Evolutionary conservation across 2,113 vertebrate species (phyloP).

Genomic region (Cololabis saira): DNA sequence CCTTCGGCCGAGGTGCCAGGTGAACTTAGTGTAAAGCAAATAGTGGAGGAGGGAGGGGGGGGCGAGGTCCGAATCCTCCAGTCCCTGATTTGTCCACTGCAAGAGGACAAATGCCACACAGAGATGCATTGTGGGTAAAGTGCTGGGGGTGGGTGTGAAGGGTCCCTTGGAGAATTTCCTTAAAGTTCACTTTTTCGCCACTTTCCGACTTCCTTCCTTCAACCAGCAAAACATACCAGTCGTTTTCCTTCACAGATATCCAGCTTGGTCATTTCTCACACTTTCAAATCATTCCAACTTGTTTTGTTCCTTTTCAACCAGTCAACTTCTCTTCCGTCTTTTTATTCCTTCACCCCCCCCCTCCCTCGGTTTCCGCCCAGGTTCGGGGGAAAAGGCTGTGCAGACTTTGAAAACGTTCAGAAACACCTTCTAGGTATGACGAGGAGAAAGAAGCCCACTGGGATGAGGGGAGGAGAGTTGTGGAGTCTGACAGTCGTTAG

Average conservation of each 20-base stretch:
- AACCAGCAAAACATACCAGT: conserved; percentile 28
- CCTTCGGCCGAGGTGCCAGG: conserved; percentile 57
- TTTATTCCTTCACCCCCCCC: conserved; percentile 36
- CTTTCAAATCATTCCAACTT: conserved; percentile 27
- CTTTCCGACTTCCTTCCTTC: conserved; percentile 53
- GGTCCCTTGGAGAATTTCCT: conserved; percentile 67
- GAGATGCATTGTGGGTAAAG: conserved; percentile 79
- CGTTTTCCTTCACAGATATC: conserved; percentile 46
- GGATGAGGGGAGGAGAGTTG: too few relatives aligned
- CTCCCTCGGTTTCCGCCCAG: background rate
- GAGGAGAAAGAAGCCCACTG: too few relatives aligned
- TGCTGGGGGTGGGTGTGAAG: conserved; percentile 68
- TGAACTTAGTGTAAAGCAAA: conserved; percentile 58
- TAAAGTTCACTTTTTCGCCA: conserved; percentile 53
- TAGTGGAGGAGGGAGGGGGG: background rate
- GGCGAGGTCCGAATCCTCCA: conserved; percentile 27
- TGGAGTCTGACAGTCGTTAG: too few relatives aligned
- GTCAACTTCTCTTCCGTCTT: conserved; percentile 30
- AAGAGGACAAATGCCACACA: conserved; percentile 38
- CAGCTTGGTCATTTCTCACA: conserved; percentile 20
- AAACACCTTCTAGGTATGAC: too few relatives aligned
- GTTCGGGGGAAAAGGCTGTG: background rate
- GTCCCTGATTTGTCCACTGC: conserved; percentile 50
- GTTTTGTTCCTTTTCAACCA: background rate
- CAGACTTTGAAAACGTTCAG: too few relatives aligned